These are phyloP conservation scores for Novumbra hubbsi DNA, from an alignment of 2,797 vertebrate genomes.

Conservation along the genomic window DNA sequence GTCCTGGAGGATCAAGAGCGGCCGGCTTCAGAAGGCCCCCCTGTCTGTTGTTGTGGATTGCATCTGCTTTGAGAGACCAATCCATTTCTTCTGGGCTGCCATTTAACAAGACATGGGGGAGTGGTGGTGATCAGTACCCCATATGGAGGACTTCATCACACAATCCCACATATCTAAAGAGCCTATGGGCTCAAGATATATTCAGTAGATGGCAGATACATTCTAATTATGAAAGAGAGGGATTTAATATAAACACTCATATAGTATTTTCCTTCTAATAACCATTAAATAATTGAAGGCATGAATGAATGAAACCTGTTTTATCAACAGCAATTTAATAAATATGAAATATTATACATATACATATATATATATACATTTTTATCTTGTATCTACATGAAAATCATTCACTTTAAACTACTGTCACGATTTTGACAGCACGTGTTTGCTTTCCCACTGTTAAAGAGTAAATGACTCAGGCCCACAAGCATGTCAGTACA, in stretches of 20 bases:
- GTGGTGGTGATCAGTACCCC: background rate
- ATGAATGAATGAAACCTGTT: background rate
- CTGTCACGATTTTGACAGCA: no score
- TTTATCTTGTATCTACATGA: no score
- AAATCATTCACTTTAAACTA: no score
- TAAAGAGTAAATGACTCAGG: no score
- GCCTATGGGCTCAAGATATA: background rate
- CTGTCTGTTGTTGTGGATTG: constrained; percentile 70
- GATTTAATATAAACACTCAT: background rate
- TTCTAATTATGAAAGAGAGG: background rate
- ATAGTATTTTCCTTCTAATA: background rate
- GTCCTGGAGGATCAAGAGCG: constrained; percentile 70
- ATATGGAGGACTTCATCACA: background rate
- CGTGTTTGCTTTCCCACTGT: no score
- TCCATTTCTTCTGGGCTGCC: constrained; percentile 73
- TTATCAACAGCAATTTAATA: background rate
- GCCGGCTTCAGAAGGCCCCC: constrained; percentile 68
- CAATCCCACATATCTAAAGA: background rate
- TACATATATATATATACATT: no score
- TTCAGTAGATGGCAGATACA: background rate
- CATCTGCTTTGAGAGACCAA: constrained; percentile 77
- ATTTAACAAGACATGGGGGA: constrained; percentile 67
- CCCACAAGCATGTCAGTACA: no score
- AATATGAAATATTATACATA: background rate
- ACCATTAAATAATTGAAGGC: background rate